Percentiles rank a stretch among this genome's conserved stretches.
Conservation (phyloP, 2,113 vertebrate genomes). For the Xerus inauris region DNA sequence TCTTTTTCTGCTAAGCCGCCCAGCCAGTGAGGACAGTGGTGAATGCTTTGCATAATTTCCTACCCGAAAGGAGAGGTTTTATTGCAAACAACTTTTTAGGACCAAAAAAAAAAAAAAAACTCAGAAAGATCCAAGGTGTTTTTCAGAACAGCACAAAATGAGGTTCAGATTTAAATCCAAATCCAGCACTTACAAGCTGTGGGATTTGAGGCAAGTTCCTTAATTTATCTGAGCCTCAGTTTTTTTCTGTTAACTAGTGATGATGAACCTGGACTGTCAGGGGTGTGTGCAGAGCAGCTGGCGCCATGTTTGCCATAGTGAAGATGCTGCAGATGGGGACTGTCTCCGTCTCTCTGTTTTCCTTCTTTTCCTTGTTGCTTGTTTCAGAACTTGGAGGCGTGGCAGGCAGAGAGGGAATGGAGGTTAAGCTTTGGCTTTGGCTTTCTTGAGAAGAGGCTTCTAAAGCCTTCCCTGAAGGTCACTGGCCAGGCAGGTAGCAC, state of each 20-base stretch:
- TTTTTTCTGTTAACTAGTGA: background rate
- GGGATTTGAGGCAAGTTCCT: background rate
- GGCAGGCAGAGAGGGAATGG: too few species aligned
- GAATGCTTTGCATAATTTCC: slow-evolving; percentile 73
- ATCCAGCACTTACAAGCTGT: background rate
- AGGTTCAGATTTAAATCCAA: background rate
- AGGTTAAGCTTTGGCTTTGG: background rate
- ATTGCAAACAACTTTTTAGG: slow-evolving; percentile 55
- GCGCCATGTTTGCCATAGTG: rapidly evolving
- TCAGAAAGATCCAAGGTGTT: background rate
- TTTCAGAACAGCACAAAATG: background rate
- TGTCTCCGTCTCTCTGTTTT: too few species aligned
- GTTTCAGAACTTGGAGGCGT: background rate
- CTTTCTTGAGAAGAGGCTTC: background rate
- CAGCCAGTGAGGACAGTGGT: background rate
- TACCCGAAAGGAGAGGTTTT: slow-evolving; percentile 51
- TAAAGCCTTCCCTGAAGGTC: background rate
- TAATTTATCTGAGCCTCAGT: background rate
- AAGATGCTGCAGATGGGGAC: background rate
- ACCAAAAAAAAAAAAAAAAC: background rate
- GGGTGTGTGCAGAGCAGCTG: background rate
- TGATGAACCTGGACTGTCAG: background rate
- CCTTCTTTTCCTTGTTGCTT: background rate
- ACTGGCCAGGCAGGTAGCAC: rapidly evolving
- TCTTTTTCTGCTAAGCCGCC: background rate